These are phyloP conservation scores for Oostethus manadensis DNA, from an alignment of 2,113 vertebrate species.

Conservation along the genomic window DNA sequence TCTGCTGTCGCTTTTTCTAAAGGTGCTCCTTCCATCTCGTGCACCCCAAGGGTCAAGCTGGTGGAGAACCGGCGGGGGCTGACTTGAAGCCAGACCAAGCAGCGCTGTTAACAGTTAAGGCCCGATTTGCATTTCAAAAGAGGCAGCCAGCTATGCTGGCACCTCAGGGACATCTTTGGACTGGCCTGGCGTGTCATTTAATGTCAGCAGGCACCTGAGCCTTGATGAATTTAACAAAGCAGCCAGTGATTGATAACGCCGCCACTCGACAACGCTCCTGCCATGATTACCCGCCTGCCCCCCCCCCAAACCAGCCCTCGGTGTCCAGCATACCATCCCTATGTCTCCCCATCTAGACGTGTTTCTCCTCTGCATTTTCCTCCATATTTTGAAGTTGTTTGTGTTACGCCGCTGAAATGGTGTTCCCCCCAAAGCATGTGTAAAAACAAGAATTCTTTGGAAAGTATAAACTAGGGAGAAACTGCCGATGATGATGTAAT, in stretches of 20 bases:
- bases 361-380: not conserved
- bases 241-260: constrained; percentile 70
- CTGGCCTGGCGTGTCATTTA: constrained; percentile 68
- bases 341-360: not conserved
- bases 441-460: not conserved
- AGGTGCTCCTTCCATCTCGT: constrained; percentile 53
- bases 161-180: constrained; percentile 58
- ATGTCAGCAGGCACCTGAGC: constrained; percentile 66
- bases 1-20: constrained; percentile 60
- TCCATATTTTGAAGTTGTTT: not conserved
- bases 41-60: constrained; percentile 45
- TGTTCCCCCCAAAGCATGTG: too few species aligned
- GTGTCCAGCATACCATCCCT: constrained; percentile 18
- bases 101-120: constrained; percentile 75
- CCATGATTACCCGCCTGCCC: constrained; percentile 37
- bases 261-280: constrained; percentile 14
- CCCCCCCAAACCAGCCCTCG: not conserved
- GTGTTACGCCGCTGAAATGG: too few species aligned
- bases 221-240: constrained; percentile 74
- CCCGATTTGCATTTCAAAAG: constrained; percentile 78
- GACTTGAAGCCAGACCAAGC: constrained; percentile 52
- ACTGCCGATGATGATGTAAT: too few species aligned
- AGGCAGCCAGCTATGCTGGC: constrained; percentile 47
- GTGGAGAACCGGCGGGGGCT: constrained; percentile 21
- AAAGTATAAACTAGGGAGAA: too few species aligned